Evolutionary conservation across 2,113 vertebrate genomes (phyloP).

Genomic region (Lepisosteus osseus): DNA sequence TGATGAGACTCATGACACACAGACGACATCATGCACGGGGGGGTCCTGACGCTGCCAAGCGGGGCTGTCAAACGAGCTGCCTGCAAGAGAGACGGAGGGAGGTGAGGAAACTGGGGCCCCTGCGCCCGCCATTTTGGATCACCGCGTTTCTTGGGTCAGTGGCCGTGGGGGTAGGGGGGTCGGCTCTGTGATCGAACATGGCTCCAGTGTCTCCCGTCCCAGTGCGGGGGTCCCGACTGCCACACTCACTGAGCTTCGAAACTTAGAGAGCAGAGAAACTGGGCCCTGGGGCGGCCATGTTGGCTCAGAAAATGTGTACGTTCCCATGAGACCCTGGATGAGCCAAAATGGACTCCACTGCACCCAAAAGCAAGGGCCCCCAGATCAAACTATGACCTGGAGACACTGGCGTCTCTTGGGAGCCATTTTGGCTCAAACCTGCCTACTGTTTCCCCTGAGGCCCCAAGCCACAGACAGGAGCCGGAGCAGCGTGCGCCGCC

Average conservation of each 20-base stretch:
- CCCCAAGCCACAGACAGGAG: too few species aligned
- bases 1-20: slow-evolving; percentile 36
- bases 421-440: slow-evolving; percentile 13
- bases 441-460: too few species aligned
- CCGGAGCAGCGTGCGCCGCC: too few species aligned
- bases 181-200: slow-evolving; percentile 38
- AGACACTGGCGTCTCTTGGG: not conserved
- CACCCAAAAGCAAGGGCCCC: slow-evolving; percentile 16
- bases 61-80: slow-evolving; percentile 19
- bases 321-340: slow-evolving; percentile 58
- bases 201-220: slow-evolving; percentile 49
- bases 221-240: slow-evolving; percentile 29
- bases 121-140: slow-evolving; percentile 9
- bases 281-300: slow-evolving; percentile 40
- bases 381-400: slow-evolving; percentile 8
- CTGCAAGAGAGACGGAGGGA: slow-evolving; percentile 50
- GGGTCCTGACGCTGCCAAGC: slow-evolving; percentile 35
- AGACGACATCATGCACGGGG: too few species aligned
- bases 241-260: too few species aligned
- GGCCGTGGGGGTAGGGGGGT: too few species aligned
- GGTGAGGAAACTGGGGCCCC: slow-evolving; percentile 13
- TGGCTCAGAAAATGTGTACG: slow-evolving; percentile 26
- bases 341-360: slow-evolving; percentile 47
- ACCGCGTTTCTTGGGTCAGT: too few species aligned
- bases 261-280: slow-evolving; percentile 44